These are phyloP conservation scores for Agonopterix heracliana DNA, from an alignment of 2,888 invertebrate species.

Conservation along the genomic window DNA sequence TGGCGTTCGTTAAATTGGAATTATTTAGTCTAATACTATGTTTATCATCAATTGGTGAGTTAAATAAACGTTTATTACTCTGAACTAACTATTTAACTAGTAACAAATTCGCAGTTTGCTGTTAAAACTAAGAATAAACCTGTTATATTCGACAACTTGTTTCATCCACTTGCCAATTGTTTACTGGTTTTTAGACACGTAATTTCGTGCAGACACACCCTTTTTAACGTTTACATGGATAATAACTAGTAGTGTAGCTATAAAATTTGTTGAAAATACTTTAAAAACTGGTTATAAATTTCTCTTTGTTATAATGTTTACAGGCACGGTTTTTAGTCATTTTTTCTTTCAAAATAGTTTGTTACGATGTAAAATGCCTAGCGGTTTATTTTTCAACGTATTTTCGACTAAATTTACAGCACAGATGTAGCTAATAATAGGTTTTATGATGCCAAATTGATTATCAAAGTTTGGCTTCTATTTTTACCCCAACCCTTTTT, in stretches of 20 bases:
- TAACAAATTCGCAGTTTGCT: not conserved
- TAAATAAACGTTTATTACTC: conserved; percentile 7
- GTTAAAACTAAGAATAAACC: too few relatives aligned
- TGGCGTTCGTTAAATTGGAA: conserved; percentile 37
- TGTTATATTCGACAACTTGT: too few relatives aligned
- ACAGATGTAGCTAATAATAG: conserved; percentile 7
- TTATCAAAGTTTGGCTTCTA: not conserved
- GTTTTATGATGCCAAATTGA: conserved; percentile 5
- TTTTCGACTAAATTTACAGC: not conserved
- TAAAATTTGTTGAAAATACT: too few relatives aligned
- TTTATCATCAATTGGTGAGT: conserved; percentile 42
- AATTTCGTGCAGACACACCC: conserved; percentile 13
- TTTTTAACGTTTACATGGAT: conserved; percentile 1
- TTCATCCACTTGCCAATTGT: conserved; percentile 2
- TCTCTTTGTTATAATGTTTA: too few relatives aligned
- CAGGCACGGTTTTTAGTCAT: not conserved
- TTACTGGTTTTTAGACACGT: conserved; percentile 14
- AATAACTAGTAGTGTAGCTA: too few relatives aligned
- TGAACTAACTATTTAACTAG: not conserved
- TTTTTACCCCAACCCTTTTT: conserved; percentile 3
- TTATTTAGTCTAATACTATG: conserved; percentile 33
- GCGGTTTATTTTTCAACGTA: not conserved
- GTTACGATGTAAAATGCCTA: too few relatives aligned
- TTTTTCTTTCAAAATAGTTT: not conserved
- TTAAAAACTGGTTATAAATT: too few relatives aligned